phyloP scores from a whole-genome alignment of 1,140 invertebrate genomes.

The Philopotamus ludificatus region DNA sequence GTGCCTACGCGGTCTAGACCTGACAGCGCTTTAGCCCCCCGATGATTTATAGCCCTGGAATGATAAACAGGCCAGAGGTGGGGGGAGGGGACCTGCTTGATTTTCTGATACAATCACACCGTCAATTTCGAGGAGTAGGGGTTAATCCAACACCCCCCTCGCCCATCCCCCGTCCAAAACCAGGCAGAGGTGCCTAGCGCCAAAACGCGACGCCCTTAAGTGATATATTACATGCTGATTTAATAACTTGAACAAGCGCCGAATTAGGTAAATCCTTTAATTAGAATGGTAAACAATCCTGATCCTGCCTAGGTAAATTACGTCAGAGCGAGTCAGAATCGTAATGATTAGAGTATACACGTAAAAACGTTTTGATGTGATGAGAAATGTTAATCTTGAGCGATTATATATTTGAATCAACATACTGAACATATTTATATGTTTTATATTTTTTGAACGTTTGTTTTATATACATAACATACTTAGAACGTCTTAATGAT shows the following conservation, averaged over 20 bases:
- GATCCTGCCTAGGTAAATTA: too few relatives aligned
- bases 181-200: background rate
- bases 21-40: slow-evolving; percentile 22
- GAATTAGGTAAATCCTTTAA: background rate
- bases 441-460: too few relatives aligned
- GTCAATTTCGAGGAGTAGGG: background rate
- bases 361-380: too few relatives aligned
- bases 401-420: too few relatives aligned
- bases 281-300: background rate
- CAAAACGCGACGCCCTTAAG: slow-evolving; percentile 15
- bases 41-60: slow-evolving; percentile 32
- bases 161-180: background rate
- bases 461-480: too few relatives aligned
- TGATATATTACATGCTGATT: slow-evolving; percentile 30
- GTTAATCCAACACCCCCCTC: too few relatives aligned
- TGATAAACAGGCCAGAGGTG: slow-evolving; percentile 22
- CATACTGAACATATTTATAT: too few relatives aligned
- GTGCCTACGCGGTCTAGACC: slow-evolving; percentile 18
- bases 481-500: too few relatives aligned
- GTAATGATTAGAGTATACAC: too few relatives aligned
- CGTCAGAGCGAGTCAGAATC: too few relatives aligned
- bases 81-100: slow-evolving; percentile 16
- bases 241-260: slow-evolving; percentile 22
- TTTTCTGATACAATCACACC: slow-evolving; percentile 27
- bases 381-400: too few relatives aligned